Evolutionary conservation across 1,140 invertebrate genomes (phyloP).

Genomic region (Myzus persicae): DNA sequence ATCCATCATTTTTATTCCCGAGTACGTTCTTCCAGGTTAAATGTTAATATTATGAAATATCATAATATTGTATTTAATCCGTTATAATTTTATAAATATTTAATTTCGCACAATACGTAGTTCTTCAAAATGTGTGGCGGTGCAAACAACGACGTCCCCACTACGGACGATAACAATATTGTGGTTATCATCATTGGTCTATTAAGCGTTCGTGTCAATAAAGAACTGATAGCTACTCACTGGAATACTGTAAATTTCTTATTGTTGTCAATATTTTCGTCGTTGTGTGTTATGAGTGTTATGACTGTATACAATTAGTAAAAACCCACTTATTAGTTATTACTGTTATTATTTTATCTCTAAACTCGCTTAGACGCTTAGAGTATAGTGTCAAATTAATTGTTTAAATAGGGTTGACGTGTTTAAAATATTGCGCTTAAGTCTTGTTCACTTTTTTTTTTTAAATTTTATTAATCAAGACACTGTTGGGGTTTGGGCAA

Average conservation of each 20-base stretch:
- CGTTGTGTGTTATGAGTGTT: background rate
- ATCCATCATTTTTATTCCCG: no score
- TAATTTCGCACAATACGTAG: background rate
- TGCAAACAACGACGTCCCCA: background rate
- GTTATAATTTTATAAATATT: no score
- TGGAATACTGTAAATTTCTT: background rate
- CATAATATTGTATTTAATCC: no score
- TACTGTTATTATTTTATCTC: background rate
- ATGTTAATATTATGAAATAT: no score
- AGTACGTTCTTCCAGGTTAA: no score
- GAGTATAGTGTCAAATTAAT: background rate
- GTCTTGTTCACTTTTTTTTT: background rate
- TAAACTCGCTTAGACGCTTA: background rate
- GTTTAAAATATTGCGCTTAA: background rate
- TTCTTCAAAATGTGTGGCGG: background rate
- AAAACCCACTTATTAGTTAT: no score
- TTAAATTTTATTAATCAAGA: background rate
- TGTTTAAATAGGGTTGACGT: background rate
- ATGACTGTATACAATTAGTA: background rate
- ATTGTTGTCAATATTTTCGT: background rate
- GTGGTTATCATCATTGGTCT: background rate
- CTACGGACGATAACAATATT: background rate
- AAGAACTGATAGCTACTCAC: background rate
- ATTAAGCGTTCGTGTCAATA: background rate
- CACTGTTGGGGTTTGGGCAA: background rate